Evolutionary conservation across 2,797 vertebrate species (phyloP).

Genomic region (Schizopygopsis pylzovi): DNA sequence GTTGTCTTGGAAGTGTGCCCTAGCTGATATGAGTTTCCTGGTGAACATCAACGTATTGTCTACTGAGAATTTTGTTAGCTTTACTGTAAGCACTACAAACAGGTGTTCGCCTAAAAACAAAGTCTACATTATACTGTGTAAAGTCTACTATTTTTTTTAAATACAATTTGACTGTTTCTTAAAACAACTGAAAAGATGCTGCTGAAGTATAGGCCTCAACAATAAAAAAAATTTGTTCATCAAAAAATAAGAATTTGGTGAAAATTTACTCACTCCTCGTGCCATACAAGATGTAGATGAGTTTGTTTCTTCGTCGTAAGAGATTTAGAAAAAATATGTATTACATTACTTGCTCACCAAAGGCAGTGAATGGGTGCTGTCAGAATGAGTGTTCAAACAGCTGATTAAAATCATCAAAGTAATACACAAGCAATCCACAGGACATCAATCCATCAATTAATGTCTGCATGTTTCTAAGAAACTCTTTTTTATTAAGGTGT

Average conservation of each 20-base stretch:
- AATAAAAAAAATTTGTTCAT: background rate
- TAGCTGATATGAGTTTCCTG: conserved; percentile 37
- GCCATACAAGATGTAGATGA: background rate
- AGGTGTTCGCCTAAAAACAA: background rate
- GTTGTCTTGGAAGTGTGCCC: conserved; percentile 26
- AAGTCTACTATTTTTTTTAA: background rate
- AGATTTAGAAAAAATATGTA: background rate
- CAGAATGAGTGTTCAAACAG: background rate
- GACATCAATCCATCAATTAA: no score
- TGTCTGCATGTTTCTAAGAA: background rate
- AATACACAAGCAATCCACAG: no score
- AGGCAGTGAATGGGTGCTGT: background rate
- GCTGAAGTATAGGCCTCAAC: background rate
- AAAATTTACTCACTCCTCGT: background rate
- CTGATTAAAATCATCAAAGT: no score
- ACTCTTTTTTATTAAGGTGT: background rate
- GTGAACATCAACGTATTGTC: conserved; percentile 37
- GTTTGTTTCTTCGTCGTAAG: background rate
- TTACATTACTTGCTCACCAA: background rate
- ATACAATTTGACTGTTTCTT: background rate
- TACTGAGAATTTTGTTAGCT: conserved; percentile 35
- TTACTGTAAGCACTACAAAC: background rate
- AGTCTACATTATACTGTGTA: background rate
- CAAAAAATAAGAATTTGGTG: background rate
- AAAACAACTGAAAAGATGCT: background rate